Conservation (phyloP, 2,888 invertebrate species). For the Tridacna crocea region DNA sequence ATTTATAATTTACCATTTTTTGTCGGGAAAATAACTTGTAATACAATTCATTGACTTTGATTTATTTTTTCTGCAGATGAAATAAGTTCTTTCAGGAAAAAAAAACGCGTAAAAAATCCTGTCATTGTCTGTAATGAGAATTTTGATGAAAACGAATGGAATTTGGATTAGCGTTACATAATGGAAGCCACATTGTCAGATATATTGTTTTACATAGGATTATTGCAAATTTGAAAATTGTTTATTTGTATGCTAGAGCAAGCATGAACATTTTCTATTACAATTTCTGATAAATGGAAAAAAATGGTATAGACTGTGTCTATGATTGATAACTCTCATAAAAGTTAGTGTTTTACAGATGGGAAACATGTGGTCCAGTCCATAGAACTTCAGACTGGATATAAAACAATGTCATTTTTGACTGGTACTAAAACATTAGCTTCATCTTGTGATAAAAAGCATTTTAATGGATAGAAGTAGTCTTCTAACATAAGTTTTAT, state of each 20-base stretch:
- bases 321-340: conserved; percentile 46
- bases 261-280: conserved; percentile 66
- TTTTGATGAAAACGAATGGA: conserved; percentile 35
- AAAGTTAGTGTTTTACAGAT: conserved; percentile 44
- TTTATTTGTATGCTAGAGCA: conserved; percentile 57
- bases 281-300: conserved; percentile 44
- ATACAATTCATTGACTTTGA: conserved; percentile 27
- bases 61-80: conserved; percentile 30
- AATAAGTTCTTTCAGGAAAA: neutral
- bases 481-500: conserved; percentile 25
- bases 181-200: conserved; percentile 47
- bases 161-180: conserved; percentile 46
- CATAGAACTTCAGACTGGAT: conserved; percentile 38
- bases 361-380: conserved; percentile 47
- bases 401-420: conserved; percentile 40
- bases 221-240: conserved; percentile 48
- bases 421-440: conserved; percentile 37
- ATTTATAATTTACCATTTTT: conserved; percentile 17
- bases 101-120: neutral
- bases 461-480: conserved; percentile 21
- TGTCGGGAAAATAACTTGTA: conserved; percentile 23
- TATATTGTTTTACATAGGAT: conserved; percentile 48
- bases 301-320: conserved; percentile 33
- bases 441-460: conserved; percentile 26
- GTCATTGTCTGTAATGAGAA: conserved; percentile 29